Evolutionary conservation across 2,113 vertebrate species (phyloP).

Genomic region (Panthera leo): DNA sequence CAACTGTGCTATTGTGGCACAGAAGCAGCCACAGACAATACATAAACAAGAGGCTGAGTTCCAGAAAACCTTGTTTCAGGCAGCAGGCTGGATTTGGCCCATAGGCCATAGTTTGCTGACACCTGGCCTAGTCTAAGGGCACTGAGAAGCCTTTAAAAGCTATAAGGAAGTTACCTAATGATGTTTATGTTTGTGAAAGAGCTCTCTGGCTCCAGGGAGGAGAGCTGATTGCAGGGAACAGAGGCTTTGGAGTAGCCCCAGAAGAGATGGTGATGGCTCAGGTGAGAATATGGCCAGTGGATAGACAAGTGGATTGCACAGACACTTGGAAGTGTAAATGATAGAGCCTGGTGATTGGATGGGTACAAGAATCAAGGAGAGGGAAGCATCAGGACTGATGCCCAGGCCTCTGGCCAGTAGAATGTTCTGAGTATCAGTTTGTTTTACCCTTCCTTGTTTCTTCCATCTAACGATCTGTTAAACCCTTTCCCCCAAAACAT

Average conservation of each 20-base stretch:
- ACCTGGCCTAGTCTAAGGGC: neutral
- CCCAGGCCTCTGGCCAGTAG: neutral
- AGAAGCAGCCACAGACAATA: neutral
- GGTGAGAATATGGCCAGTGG: neutral
- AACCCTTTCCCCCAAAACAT: neutral
- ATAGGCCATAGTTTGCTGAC: rapidly evolving
- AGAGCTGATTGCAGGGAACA: neutral
- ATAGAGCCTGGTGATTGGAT: neutral
- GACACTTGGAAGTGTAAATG: neutral
- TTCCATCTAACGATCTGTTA: neutral
- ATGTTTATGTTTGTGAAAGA: neutral
- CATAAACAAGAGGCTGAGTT: neutral
- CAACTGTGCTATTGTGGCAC: rapidly evolving
- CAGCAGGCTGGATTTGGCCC: neutral
- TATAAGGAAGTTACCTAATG: neutral
- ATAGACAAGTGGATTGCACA: neutral
- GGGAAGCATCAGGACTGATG: neutral
- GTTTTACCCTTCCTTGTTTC: neutral
- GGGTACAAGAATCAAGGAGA: neutral
- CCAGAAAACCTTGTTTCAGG: neutral
- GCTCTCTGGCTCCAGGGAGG: neutral
- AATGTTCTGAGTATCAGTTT: neutral
- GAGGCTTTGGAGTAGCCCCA: neutral
- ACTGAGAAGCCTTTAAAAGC: neutral
- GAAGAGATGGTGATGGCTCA: neutral